Base-by-base conservation (phyloP, 2,888 invertebrate species). In the Merodon equestris region DNA sequence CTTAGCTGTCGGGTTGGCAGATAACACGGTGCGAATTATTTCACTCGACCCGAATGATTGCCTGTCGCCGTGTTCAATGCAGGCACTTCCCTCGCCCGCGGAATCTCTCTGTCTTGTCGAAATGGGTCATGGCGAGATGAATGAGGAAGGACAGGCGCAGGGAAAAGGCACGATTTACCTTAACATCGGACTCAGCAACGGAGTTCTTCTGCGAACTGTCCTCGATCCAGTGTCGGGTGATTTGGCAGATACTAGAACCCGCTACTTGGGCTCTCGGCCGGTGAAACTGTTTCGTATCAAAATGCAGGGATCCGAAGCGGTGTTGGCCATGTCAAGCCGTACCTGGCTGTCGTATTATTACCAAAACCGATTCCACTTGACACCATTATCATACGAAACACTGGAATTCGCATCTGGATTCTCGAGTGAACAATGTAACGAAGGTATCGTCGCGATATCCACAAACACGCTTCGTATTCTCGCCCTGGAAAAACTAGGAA, bases 301-400 rank as follows among this genome's bases (percentile, higher is more conserved):
- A 81, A 98, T 99, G 92, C 99, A 99, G 86, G 96, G 96, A 12
- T 94, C 96, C 9, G 98, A 99, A 89, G 97, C 99, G 0, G 98
- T 99, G 0, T 90, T 99, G 36, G 99, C 99, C 0, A 97, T 99
- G 92, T 99, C 98, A 0, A 98, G 97, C 83, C 92, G 99, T 82
- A 97, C 98, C 0, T 99, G 99, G 99, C 91, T 99, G 18, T 97
- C 98, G 85, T 99, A 99, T 87, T 97, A 97, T 85, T 98, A 99
- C 88, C 99, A 99, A 89, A 98, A 97, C 89, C 92, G 96, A 60
- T 97, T 97, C 85, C 98, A 98, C 88, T 90, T 99, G 51, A 98
- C 98, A 0, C 98, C 98, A 0, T 89, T 98, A 0, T 98, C 98
- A 0, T 99, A 99, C 86, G 98, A 98, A 88, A 95, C 97, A 67